Percentiles rank a stretch among this genome's conserved stretches.
These are phyloP conservation scores for Harmothoe impar DNA, from an alignment of 2,888 invertebrate species.

Conservation along the genomic window DNA sequence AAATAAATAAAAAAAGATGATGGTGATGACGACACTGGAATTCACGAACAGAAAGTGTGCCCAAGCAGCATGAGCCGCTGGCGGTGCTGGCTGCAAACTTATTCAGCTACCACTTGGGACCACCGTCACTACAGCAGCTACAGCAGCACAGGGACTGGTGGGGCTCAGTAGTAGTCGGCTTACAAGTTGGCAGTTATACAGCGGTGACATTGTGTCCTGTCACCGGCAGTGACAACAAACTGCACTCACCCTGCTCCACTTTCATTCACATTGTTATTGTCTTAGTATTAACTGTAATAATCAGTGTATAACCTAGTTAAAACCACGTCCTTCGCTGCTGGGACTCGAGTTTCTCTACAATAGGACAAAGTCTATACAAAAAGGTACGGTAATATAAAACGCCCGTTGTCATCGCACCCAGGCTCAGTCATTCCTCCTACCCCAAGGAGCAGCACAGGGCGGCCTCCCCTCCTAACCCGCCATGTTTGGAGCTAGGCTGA, in stretches of 20 bases:
- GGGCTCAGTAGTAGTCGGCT: too few relatives aligned
- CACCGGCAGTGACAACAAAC: too few relatives aligned
- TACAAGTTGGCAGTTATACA: too few relatives aligned
- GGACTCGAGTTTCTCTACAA: slow-evolving; percentile 8
- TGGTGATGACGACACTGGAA: slow-evolving; percentile 12
- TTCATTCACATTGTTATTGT: neutral
- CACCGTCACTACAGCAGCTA: neutral
- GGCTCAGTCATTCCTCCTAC: neutral
- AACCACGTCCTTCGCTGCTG: neutral
- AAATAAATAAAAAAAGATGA: slow-evolving; percentile 25
- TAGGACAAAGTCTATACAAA: slow-evolving; percentile 45
- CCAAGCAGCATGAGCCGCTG: neutral
- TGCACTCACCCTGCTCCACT: too few relatives aligned
- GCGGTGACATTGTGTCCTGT: too few relatives aligned
- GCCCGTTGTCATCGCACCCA: neutral
- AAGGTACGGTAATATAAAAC: slow-evolving; percentile 39
- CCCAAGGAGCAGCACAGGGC: neutral
- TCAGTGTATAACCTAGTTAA: neutral
- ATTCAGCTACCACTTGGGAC: too few relatives aligned
- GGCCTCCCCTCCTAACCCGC: neutral
- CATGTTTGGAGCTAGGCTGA: neutral
- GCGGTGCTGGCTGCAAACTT: too few relatives aligned
- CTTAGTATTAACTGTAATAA: neutral
- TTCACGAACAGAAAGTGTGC: slow-evolving; percentile 13
- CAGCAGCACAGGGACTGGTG: too few relatives aligned